Percentiles rank a stretch among this genome's conserved stretches.
phyloP scores from a whole-genome alignment of 2,113 vertebrate genomes.

The Paramisgurnus dabryanus region DNA sequence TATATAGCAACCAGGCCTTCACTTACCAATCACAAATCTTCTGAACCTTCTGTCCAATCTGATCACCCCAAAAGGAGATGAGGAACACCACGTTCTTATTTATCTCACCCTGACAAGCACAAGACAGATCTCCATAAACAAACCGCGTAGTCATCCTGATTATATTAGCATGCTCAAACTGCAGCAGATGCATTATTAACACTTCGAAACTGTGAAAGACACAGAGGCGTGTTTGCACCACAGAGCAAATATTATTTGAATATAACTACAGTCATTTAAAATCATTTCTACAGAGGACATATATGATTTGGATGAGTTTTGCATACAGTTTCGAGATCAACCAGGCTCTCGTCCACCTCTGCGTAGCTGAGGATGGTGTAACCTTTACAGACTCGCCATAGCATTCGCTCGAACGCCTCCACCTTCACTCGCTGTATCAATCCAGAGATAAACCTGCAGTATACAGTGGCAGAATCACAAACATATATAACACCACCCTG shows the following conservation, averaged over 20 bases:
- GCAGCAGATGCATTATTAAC: not conserved
- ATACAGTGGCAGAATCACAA: slow-evolving; percentile 9
- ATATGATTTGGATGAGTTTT: not conserved
- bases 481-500: not conserved
- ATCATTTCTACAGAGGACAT: not conserved
- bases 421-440: slow-evolving; percentile 89
- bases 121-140: not conserved
- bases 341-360: slow-evolving; percentile 83
- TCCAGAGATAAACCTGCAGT: slow-evolving; percentile 87
- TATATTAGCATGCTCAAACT: not conserved
- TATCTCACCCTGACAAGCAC: slow-evolving; percentile 80
- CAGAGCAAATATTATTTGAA: not conserved
- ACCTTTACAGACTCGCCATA: slow-evolving; percentile 94
- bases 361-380: slow-evolving; percentile 93
- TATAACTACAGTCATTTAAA: slow-evolving; percentile 1
- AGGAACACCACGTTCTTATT: slow-evolving; percentile 91
- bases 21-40: slow-evolving; percentile 97
- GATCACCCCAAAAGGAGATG: slow-evolving; percentile 97
- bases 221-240: slow-evolving; percentile 4
- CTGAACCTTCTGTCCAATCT: slow-evolving; percentile 96
- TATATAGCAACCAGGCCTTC: not conserved
- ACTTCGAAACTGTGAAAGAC: slow-evolving; percentile 15
- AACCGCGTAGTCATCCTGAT: not conserved
- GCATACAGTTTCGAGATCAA: slow-evolving; percentile 91
- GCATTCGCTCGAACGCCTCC: slow-evolving; percentile 94